These are phyloP conservation scores for Pemphigus obesinymphae DNA, from an alignment of 1,140 invertebrate species.

Conservation along the genomic window DNA sequence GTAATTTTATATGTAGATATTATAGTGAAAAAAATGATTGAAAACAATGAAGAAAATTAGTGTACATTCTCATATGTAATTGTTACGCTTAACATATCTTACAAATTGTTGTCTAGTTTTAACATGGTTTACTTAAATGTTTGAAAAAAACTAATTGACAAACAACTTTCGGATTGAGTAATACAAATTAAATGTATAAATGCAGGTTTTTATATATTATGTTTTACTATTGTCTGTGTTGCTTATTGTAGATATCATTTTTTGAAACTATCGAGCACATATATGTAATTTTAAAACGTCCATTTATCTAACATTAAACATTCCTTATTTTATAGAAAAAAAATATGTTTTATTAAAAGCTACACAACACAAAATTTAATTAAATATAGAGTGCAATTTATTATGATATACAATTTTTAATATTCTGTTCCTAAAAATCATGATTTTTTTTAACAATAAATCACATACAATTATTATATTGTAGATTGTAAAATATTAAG, in stretches of 20 bases:
- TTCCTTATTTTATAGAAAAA: not conserved
- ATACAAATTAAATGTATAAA: constrained; percentile 8
- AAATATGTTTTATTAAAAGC: constrained; percentile 2
- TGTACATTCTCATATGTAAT: constrained; percentile 12
- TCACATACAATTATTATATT: constrained; percentile 1
- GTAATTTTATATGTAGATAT: not conserved
- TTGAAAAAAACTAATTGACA: not conserved
- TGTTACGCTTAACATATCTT: constrained; percentile 33
- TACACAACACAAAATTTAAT: constrained; percentile 29
- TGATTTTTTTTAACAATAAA: not conserved
- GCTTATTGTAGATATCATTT: not conserved
- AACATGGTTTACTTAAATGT: not conserved
- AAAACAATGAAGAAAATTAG: not conserved
- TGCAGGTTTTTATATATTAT: not conserved
- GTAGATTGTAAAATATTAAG: constrained; percentile 16
- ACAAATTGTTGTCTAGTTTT: constrained; percentile 23
- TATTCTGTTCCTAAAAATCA: not conserved
- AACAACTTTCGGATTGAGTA: not conserved
- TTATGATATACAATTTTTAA: constrained; percentile 19
- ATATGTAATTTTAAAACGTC: not conserved
- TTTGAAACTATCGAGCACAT: constrained; percentile 1
- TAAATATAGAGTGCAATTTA: constrained; percentile 17
- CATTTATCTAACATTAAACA: not conserved
- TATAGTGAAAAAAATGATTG: not conserved
- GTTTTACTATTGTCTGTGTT: constrained; percentile 14